Evolutionary conservation across 2,888 invertebrate species (phyloP), one percentile per base, ranked within the genome.

Genomic region (Xanthorhoe designata): DNA sequence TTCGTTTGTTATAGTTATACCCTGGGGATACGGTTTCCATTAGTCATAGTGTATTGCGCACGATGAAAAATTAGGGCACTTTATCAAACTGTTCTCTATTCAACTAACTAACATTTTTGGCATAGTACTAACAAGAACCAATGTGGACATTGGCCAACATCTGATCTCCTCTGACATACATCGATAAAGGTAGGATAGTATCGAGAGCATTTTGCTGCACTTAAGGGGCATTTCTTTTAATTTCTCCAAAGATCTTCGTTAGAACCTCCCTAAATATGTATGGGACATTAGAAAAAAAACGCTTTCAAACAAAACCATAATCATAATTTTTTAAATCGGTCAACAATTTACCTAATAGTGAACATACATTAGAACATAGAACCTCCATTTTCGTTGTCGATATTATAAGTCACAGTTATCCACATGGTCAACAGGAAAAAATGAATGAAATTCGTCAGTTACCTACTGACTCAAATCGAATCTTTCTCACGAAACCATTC

Each of bases 401-500:
- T 24, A 42, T 42, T 13, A 13, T 42, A 13, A 3, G 18, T 10
- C 32, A 15, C n/a, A 52, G 35, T 35, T 35, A 52, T 17, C 56
- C 29, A 15, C 8, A 4, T 45, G 19, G 24, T 57, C 15, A 58
- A 50, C 47, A 57, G 64, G 63, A 55, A 56, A 52, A 61, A 51
- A 51, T 55, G 51, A 56, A 68, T 66, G 63, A 64, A 61, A 61
- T 57, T 62, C 51, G 53, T 54, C 51, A 29, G 38, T 45, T 35
- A 57, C 56, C 45, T 47, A 47, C 38, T 13, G 38, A 42, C 57
- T 68, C 58, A 61, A 60, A 60, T 52, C 58, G 59, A 63, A 56
- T 55, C 19, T 52, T 66, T 72, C 68, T 55, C 72, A 70, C 64
- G 66, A 66, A 69, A 32, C 57, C 65, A 70, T 72, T 70, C 60